Percentiles rank a stretch among this genome's conserved stretches.
phyloP scores from a whole-genome alignment of 2,797 vertebrate species.

The Diplodus puntazzo region DNA sequence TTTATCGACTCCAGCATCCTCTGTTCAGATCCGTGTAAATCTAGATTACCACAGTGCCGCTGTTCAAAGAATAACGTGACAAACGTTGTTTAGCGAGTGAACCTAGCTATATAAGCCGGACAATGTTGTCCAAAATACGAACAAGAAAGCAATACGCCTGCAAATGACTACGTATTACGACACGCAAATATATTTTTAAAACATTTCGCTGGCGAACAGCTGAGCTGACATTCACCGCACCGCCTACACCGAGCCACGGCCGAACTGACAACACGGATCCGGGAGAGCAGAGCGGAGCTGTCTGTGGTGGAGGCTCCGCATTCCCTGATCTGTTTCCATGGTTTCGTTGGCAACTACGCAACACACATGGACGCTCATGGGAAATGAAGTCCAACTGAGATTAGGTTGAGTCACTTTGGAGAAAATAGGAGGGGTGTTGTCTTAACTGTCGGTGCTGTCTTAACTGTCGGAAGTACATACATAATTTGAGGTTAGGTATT shows the following conservation, averaged over 20 bases:
- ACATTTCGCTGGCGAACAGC: background rate
- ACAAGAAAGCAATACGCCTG: background rate
- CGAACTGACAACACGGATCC: background rate
- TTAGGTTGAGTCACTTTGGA: background rate
- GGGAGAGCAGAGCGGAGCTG: background rate
- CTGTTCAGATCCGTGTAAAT: background rate
- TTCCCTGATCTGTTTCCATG: constrained; percentile 57
- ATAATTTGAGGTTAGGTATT: background rate
- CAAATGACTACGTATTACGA: background rate
- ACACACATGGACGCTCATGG: constrained; percentile 28
- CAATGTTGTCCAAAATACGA: background rate
- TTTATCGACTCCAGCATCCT: constrained; percentile 82
- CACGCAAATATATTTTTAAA: background rate
- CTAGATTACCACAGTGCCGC: background rate
- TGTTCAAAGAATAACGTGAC: background rate
- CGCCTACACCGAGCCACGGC: constrained; percentile 1
- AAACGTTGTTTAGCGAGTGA: constrained; percentile 2
- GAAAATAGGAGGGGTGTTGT: background rate
- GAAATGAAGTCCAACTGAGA: constrained; percentile 50
- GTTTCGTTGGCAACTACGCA: constrained; percentile 40
- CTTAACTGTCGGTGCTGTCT: accelerated
- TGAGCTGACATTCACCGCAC: constrained; percentile 1
- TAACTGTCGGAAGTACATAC: accelerated
- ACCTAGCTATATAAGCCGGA: constrained; percentile 24
- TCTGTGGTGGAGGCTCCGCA: background rate